phyloP scores from a whole-genome alignment of 2,888 invertebrate species.

The Sycophila texana region DNA sequence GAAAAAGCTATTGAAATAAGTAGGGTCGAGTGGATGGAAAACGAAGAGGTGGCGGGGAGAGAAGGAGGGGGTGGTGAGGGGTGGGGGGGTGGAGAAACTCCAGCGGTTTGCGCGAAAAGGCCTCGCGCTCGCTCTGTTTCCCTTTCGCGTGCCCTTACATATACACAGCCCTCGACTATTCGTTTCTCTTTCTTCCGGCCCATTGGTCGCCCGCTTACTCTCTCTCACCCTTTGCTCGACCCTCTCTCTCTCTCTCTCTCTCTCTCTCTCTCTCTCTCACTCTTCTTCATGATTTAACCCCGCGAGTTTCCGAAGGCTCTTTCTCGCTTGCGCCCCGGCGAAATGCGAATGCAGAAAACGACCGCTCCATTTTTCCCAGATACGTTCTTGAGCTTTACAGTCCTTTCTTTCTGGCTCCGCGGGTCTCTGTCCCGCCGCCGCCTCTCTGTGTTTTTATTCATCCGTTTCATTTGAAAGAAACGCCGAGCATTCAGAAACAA shows the following conservation, averaged over 20 bases:
- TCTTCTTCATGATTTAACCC: slow-evolving; percentile 70
- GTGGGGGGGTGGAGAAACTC: background rate
- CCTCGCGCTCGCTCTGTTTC: slow-evolving; percentile 33
- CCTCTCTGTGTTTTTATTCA: slow-evolving; percentile 2
- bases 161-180: slow-evolving; percentile 25
- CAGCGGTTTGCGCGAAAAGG: slow-evolving; percentile 47
- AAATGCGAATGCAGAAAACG: slow-evolving; percentile 62
- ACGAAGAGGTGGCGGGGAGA: slow-evolving; percentile 55
- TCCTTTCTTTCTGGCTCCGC: slow-evolving; percentile 16
- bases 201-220: slow-evolving; percentile 70
- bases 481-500: slow-evolving; percentile 1
- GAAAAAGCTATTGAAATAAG: slow-evolving; percentile 73
- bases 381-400: slow-evolving; percentile 26
- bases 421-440: background rate
- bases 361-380: slow-evolving; percentile 63
- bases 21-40: slow-evolving; percentile 71
- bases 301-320: slow-evolving; percentile 62
- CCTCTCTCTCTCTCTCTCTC: slow-evolving; percentile 27
- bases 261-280: slow-evolving; percentile 24
- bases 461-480: slow-evolving; percentile 14
- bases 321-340: slow-evolving; percentile 62
- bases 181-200: slow-evolving; percentile 66
- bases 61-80: slow-evolving; percentile 25
- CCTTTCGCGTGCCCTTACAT: slow-evolving; percentile 40
- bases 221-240: slow-evolving; percentile 30